Evolutionary conservation across 1,140 invertebrate genomes (phyloP), one percentile per base, ranked within the genome.

Genomic region (Philopotamus ludificatus): DNA sequence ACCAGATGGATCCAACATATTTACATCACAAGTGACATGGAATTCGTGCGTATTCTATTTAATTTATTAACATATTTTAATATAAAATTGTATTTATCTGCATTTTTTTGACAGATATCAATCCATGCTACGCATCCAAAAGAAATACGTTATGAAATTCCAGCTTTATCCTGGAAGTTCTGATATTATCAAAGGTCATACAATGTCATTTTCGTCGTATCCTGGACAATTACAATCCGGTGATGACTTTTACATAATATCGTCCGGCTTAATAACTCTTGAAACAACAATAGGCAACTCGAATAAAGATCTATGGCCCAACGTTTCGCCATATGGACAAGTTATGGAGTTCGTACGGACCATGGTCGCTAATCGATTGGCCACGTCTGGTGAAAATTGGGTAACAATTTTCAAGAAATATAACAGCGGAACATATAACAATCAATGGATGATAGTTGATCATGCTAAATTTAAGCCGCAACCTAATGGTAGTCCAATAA

Each of bases 391-490:
- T 16, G 65, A 75, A 49, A 75, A 82, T 39, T 92, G 90, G 90
- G 78, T 81, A 1, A 71, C 76, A 2, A 71, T 79, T 4, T 83
- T 83, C 70, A 61, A 73, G 7, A 66, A 71, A n/a, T 84, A 84
- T 74, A 91, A 92, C 79, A 89, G 87, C 74, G 90, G 90, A 63
- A 91, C 89, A 61, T 90, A 92, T 77, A 92, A 92, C 74, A 92
- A 92, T 72, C 87, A 92, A 74, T 92, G 89, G 89, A 90, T 85
- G 83, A 75, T 90, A 20, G 74, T 89, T 1, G 85, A 90, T 74
- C 89, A 89, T 72, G 86, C 86, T 42, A 70, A 74, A 25, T 88
- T 88, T 72, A 78, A 76, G 51, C 81, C 84, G 1, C 77, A 77
- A 22, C 70, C 74, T 9, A 63, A 71, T 12, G 63, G 73, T 10